Evolutionary conservation across 2,888 invertebrate species (phyloP).

Genomic region (Zeuzera pyrina): DNA sequence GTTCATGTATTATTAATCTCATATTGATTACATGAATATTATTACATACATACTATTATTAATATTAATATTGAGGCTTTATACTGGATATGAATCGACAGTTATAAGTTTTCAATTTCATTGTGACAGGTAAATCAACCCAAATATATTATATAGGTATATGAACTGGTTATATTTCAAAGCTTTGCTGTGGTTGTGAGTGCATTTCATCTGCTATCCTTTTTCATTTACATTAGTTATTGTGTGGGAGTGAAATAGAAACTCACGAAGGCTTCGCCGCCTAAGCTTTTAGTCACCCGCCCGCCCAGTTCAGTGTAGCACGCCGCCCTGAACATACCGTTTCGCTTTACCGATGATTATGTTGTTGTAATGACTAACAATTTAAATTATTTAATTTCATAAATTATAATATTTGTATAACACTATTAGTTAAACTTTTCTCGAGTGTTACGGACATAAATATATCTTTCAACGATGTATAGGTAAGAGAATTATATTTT

Average conservation of each 20-base stretch:
- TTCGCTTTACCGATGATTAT: no score
- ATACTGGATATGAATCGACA: background rate
- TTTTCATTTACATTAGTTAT: slow-evolving; percentile 24
- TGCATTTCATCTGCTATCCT: slow-evolving; percentile 36
- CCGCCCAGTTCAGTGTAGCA: slow-evolving; percentile 59
- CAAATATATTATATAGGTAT: no score
- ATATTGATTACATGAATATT: no score
- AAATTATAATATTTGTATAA: background rate
- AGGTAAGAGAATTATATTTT: slow-evolving; percentile 5
- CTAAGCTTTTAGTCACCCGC: slow-evolving; percentile 48
- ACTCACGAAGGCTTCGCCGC: slow-evolving; percentile 45
- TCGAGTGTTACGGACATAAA: background rate
- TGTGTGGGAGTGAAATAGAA: slow-evolving; percentile 41
- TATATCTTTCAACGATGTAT: slow-evolving; percentile 2
- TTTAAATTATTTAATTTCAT: background rate
- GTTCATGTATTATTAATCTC: no score
- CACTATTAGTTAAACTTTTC: background rate
- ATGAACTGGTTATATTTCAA: no score
- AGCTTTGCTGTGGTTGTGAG: slow-evolving; percentile 17
- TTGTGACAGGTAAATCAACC: no score
- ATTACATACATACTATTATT: no score
- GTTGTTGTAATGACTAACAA: background rate
- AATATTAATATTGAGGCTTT: no score
- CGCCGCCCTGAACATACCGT: slow-evolving; percentile 42
- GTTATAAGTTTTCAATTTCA: background rate